phyloP scores from a whole-genome alignment of 2,113 vertebrate genomes.

The Vidua chalybeata region DNA sequence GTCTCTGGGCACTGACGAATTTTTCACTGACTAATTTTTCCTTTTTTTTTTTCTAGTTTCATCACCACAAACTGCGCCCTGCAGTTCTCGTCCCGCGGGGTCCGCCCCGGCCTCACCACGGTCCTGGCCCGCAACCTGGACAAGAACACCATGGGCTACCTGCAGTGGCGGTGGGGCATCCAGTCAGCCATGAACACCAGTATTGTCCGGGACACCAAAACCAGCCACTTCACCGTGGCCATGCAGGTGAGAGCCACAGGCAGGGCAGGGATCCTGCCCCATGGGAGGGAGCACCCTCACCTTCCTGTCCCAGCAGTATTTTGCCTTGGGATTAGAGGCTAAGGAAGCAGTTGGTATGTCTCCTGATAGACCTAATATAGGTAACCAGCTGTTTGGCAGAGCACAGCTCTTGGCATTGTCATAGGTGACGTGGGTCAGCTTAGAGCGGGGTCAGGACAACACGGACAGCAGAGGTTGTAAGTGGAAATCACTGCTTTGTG shows the following conservation, averaged over 20 bases:
- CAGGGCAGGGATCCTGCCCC: accelerated
- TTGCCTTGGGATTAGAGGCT: not conserved
- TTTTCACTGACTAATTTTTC: not conserved
- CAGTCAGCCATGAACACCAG: slow-evolving; percentile 99
- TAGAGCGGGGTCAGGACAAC: not conserved
- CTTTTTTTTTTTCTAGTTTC: slow-evolving; percentile 77
- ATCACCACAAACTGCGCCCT: slow-evolving; percentile 90
- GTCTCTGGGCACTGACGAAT: not conserved
- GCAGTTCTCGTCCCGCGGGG: slow-evolving; percentile 91
- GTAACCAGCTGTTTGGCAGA: not conserved
- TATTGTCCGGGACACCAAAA: slow-evolving; percentile 93
- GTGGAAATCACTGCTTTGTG: not conserved
- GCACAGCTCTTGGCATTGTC: not conserved
- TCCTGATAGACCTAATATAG: accelerated
- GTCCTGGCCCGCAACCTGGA: slow-evolving; percentile 93
- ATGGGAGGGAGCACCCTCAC: not conserved
- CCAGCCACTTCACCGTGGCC: slow-evolving; percentile 90
- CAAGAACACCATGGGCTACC: slow-evolving; percentile 97
- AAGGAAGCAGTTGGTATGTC: not conserved
- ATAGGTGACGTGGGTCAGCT: not conserved
- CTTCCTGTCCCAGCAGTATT: not conserved
- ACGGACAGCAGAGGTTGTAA: not conserved
- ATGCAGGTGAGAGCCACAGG: slow-evolving; percentile 80
- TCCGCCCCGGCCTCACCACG: slow-evolving; percentile 89
- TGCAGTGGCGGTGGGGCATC: slow-evolving; percentile 95